These are phyloP conservation scores for Cyphomyrmex costatus DNA, from an alignment of 1,140 invertebrate genomes.

Conservation along the genomic window DNA sequence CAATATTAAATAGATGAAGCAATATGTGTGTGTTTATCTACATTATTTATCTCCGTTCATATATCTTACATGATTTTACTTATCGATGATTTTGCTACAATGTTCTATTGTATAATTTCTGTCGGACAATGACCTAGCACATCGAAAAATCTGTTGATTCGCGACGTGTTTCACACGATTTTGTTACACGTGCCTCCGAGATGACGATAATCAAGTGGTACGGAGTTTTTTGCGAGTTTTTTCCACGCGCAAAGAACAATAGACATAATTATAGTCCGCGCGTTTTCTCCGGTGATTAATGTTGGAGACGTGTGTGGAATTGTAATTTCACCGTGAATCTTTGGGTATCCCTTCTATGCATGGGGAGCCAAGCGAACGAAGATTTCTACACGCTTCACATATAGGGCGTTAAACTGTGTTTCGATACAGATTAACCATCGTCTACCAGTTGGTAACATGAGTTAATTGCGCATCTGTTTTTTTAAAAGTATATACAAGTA, in stretches of 20 bases:
- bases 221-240: not conserved
- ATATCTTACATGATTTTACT: not conserved
- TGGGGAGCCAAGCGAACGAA: conserved; percentile 81
- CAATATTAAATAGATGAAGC: not conserved
- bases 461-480: conserved; percentile 45
- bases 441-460: not conserved
- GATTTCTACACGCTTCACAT: conserved; percentile 84
- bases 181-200: not conserved
- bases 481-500: conserved; percentile 14
- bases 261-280: conserved; percentile 65
- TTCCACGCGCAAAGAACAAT: conserved; percentile 69
- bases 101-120: not conserved
- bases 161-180: conserved; percentile 38
- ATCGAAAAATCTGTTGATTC: not conserved
- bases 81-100: not conserved
- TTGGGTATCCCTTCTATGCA: conserved; percentile 72
- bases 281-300: conserved; percentile 81
- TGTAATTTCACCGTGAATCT: conserved; percentile 74
- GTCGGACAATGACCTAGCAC: conserved; percentile 31
- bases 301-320: conserved; percentile 56
- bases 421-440: conserved; percentile 77
- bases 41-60: not conserved
- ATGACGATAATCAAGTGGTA: conserved; percentile 39
- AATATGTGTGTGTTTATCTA: not conserved
- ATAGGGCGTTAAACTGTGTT: conserved; percentile 84